phyloP scores from a whole-genome alignment of 1,140 invertebrate species.

The Drosophila fuyamai region DNA sequence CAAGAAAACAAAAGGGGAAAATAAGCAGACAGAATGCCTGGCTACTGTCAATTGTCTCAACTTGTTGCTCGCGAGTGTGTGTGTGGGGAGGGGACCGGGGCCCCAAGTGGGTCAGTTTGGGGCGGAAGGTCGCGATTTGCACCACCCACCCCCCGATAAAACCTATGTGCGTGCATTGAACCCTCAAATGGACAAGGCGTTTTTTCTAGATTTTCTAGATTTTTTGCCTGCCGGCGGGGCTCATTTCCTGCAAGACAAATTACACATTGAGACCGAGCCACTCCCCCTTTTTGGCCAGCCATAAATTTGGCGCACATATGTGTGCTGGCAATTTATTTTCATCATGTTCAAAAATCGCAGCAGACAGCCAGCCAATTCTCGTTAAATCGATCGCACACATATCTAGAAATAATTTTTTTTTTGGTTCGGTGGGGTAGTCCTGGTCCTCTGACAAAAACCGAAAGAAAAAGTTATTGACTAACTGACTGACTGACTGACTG shows the following conservation, averaged over 20 bases:
- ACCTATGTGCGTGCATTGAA: slow-evolving; percentile 34
- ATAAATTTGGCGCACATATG: slow-evolving; percentile 75
- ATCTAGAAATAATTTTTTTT: slow-evolving; percentile 1
- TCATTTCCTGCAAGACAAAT: slow-evolving; percentile 67
- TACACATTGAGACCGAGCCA: slow-evolving; percentile 36
- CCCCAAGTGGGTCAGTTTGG: slow-evolving; percentile 31
- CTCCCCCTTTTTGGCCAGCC: slow-evolving; percentile 26
- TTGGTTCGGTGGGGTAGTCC: too few relatives aligned
- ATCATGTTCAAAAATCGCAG: slow-evolving; percentile 67
- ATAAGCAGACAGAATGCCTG: slow-evolving; percentile 11
- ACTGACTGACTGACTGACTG: slow-evolving; percentile 36
- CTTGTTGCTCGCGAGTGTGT: slow-evolving; percentile 28
- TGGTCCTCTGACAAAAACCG: slow-evolving; percentile 23
- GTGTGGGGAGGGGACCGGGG: neutral
- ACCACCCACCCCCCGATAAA: neutral
- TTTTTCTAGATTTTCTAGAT: neutral
- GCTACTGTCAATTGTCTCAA: slow-evolving; percentile 42
- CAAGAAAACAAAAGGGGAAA: neutral
- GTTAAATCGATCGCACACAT: slow-evolving; percentile 63
- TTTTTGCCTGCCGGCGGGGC: neutral
- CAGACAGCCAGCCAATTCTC: slow-evolving; percentile 61
- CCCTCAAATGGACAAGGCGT: slow-evolving; percentile 26
- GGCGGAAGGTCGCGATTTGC: slow-evolving; percentile 24
- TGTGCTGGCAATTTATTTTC: slow-evolving; percentile 78
- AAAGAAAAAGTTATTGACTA: slow-evolving; percentile 43